Percentiles rank a stretch among this genome's conserved stretches.
phyloP scores from a whole-genome alignment of 2,888 invertebrate genomes.

The Tetrapedia diversipes region DNA sequence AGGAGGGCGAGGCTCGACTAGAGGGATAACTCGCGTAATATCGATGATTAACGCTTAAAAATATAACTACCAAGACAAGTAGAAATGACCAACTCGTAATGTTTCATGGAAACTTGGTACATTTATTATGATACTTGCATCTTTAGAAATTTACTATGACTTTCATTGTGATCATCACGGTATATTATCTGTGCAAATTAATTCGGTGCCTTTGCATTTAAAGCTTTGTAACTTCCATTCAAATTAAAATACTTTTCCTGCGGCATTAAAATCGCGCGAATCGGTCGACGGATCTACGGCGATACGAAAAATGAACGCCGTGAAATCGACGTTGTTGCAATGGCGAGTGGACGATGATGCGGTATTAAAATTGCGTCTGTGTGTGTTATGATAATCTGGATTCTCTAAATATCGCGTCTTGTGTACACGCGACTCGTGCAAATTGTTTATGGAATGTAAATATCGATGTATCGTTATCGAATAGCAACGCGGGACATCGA shows the following conservation, averaged over 20 bases:
- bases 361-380: not conserved
- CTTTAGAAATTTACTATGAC: too few species aligned
- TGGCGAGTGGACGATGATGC: not conserved
- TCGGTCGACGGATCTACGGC: not conserved
- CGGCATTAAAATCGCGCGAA: conserved; percentile 22
- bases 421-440: not conserved
- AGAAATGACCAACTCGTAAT: too few species aligned
- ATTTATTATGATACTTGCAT: too few species aligned
- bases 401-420: not conserved
- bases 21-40: too few species aligned
- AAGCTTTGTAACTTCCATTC: too few species aligned
- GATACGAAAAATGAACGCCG: conserved; percentile 1
- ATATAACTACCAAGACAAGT: too few species aligned
- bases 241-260: too few species aligned
- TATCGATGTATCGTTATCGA: conserved; percentile 1
- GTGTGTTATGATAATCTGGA: not conserved
- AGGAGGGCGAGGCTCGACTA: too few species aligned
- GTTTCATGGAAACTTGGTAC: too few species aligned
- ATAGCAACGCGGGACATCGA: not conserved
- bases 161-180: too few species aligned
- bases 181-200: too few species aligned
- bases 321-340: not conserved
- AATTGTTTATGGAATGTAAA: conserved; percentile 4
- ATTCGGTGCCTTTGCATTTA: too few species aligned
- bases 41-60: conserved; percentile 24